These are phyloP conservation scores for Parapsyche elsis DNA, from an alignment of 1,140 invertebrate genomes.

Conservation along the genomic window DNA sequence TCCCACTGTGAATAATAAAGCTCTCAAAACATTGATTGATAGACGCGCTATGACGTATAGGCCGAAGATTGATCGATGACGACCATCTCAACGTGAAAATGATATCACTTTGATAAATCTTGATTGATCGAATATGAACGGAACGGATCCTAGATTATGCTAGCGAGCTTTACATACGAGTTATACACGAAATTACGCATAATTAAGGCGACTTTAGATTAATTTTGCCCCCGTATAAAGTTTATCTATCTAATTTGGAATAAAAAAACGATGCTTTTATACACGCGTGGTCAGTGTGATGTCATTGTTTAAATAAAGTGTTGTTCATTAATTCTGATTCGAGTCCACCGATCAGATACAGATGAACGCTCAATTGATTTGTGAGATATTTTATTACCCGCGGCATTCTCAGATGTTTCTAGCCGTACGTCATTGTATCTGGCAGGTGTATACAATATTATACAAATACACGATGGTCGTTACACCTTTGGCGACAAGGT, in stretches of 20 bases:
- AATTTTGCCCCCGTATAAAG: too few relatives aligned
- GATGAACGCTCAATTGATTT: conserved; percentile 42
- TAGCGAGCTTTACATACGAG: too few relatives aligned
- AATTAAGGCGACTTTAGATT: too few relatives aligned
- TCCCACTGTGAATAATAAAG: background rate
- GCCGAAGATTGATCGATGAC: conserved; percentile 15
- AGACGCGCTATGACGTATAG: background rate
- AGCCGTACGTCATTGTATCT: conserved; percentile 16
- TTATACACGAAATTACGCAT: too few relatives aligned
- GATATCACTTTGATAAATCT: background rate
- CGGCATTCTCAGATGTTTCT: conserved; percentile 40
- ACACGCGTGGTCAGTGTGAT: background rate
- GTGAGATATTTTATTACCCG: conserved; percentile 36
- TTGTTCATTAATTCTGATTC: background rate
- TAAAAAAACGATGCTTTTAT: background rate
- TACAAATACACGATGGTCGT: too few relatives aligned
- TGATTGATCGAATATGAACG: conserved; percentile 12
- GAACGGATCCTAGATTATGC: too few relatives aligned
- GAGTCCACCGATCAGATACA: background rate
- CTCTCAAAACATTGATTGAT: background rate
- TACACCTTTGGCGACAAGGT: too few relatives aligned
- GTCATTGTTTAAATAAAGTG: conserved; percentile 5
- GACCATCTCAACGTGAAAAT: background rate
- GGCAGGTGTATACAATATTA: conserved; percentile 5
- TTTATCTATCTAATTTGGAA: too few relatives aligned